Percentiles rank a stretch among this genome's conserved stretches.
These are phyloP conservation scores for Psittacus erithacus DNA, from an alignment of 2,113 vertebrate genomes.

Conservation along the genomic window DNA sequence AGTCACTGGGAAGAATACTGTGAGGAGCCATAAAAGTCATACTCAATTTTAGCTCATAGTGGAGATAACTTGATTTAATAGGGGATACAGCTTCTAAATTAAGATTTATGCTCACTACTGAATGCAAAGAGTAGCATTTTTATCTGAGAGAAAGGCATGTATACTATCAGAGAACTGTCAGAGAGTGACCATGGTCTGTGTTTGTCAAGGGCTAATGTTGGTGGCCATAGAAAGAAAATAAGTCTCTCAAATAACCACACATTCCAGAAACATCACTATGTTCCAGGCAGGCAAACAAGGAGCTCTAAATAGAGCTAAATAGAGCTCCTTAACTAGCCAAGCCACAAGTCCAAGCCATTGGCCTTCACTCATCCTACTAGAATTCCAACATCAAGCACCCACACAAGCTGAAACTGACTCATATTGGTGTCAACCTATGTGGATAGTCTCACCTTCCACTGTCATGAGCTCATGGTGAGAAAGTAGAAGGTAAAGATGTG, in stretches of 20 bases:
- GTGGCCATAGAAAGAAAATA: background rate
- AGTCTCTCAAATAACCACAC: background rate
- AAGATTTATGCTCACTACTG: background rate
- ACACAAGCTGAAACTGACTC: background rate
- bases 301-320: background rate
- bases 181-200: background rate
- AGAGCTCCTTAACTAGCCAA: background rate
- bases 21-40: background rate
- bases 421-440: background rate
- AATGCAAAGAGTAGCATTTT: background rate
- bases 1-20: background rate
- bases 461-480: background rate
- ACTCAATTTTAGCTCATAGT: background rate
- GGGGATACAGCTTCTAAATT: background rate
- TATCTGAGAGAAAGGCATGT: background rate
- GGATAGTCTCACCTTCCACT: background rate
- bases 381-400: background rate
- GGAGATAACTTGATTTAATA: background rate
- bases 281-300: background rate
- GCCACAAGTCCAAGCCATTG: background rate
- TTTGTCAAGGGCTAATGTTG: background rate
- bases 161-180: background rate
- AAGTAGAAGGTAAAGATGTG: background rate
- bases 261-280: background rate
- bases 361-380: background rate